phyloP scores from a whole-genome alignment of 1,140 invertebrate genomes.

The Brachionus rubens region DNA sequence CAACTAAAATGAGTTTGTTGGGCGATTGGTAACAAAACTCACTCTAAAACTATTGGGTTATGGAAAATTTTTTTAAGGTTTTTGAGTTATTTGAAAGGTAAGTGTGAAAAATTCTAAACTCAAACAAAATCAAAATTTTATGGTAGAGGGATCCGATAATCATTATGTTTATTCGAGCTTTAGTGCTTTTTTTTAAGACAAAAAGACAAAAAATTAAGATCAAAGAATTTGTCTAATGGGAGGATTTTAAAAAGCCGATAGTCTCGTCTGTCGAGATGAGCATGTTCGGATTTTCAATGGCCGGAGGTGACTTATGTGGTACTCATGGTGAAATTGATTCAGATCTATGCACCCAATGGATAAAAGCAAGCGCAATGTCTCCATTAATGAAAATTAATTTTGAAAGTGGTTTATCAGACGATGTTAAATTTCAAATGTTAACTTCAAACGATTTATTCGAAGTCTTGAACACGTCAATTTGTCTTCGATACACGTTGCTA shows the following conservation, averaged over 20 bases:
- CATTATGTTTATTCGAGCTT: no score
- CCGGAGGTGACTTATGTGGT: slow-evolving; percentile 21
- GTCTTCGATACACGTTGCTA: slow-evolving; percentile 69
- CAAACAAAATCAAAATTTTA: no score
- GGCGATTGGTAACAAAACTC: slow-evolving; percentile 43
- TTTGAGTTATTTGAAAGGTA: slow-evolving; percentile 18
- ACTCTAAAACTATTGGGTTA: slow-evolving; percentile 18
- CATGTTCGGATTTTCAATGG: slow-evolving; percentile 37
- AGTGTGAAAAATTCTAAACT: no score
- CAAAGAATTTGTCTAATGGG: no score
- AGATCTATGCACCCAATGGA: slow-evolving; percentile 31
- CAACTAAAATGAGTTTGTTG: no score
- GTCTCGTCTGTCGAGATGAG: slow-evolving; percentile 32
- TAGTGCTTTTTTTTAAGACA: no score
- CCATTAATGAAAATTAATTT: slow-evolving; percentile 34
- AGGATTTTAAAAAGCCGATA: slow-evolving; percentile 23
- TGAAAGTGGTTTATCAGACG: neutral
- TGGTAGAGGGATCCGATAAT: no score
- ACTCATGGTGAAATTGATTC: neutral
- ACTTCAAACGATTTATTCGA: slow-evolving; percentile 2
- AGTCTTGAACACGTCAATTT: slow-evolving; percentile 28
- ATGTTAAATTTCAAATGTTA: slow-evolving; percentile 28
- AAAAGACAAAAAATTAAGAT: no score
- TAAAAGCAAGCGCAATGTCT: slow-evolving; percentile 38
- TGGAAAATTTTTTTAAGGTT: slow-evolving; percentile 45